Base-by-base conservation (phyloP, 2,797 vertebrate species). In the Macropus fuliginosus region DNA sequence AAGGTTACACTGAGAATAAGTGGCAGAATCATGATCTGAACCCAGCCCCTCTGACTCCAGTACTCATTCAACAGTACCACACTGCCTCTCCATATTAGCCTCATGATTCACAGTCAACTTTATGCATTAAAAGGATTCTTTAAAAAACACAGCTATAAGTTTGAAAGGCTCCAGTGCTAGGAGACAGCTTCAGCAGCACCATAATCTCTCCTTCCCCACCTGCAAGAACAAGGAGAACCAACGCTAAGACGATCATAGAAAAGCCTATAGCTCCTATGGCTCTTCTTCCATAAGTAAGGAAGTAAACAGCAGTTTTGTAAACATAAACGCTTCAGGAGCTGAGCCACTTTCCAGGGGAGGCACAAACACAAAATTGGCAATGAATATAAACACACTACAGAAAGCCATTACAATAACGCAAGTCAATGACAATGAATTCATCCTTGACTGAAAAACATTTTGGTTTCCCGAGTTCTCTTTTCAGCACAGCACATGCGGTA, bases 361-460 rank as follows among this genome's bases (percentile, higher is more conserved):
- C 21, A 50, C 40, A 87, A 87, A 50, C 74, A 50, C 21, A 50
- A 87, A 87, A 27, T 50, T 10, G 24, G 40, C 74, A 46, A 87
- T 11, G 74, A 12, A 40, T 87, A 87, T 50, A 87, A 87, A 87
- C 74, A 46, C 74, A 50, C 40, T 27, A 46, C 46, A 81, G 74
- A 87, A 87, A 87, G 74, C 24, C 10, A 87, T 87, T 87, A 87
- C 46, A 46, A 50, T 28, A 87, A 40, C 21, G 74, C 74, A 87
- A 95, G 93, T 92, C 55, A 62, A 93, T 89, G 91, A 92, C 90
- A 87, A 87, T 87, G 74, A 87, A 87, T 87, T 87, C 74, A 87
- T 87, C 40, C 40, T 87, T 87, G 74, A 87, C 24, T 87, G 21
- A 46, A 46, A 50, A 87, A 87, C 74, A 50, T 87, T 50, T 27